Evolutionary conservation across 1,140 invertebrate species (phyloP).

Genomic region (Campoletis sonorensis): DNA sequence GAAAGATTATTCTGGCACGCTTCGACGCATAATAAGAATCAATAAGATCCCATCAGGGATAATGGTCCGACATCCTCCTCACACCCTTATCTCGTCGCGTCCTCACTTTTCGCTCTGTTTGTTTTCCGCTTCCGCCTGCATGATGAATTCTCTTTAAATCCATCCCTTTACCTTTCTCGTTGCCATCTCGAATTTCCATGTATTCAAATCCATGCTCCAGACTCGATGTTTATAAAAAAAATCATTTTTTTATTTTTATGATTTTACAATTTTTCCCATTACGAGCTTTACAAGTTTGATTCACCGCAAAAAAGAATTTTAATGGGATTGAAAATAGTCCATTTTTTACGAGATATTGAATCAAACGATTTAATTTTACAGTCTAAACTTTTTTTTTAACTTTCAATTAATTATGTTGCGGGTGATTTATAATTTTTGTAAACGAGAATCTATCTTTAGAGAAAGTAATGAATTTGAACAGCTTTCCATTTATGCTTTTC

Average conservation of each 20-base stretch:
- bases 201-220: conserved; percentile 53
- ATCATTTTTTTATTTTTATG: background rate
- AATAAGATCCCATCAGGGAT: conserved; percentile 63
- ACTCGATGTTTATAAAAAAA: conserved; percentile 54
- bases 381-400: no score
- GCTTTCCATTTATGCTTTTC: no score
- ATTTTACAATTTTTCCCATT: background rate
- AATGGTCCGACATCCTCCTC: conserved; percentile 56
- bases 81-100: background rate
- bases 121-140: conserved; percentile 61
- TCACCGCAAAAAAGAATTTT: background rate
- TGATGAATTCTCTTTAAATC: conserved; percentile 53
- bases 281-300: background rate
- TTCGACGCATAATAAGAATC: conserved; percentile 68
- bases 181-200: conserved; percentile 50
- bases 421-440: no score
- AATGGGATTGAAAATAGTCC: background rate
- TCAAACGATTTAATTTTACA: no score
- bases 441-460: no score
- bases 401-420: no score
- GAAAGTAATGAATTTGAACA: no score
- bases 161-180: background rate
- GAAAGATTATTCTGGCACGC: conserved; percentile 66
- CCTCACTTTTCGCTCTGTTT: conserved; percentile 59
- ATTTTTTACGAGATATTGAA: background rate